Evolutionary conservation across 2,797 vertebrate species (phyloP).

Genomic region (Acanthopagrus latus): DNA sequence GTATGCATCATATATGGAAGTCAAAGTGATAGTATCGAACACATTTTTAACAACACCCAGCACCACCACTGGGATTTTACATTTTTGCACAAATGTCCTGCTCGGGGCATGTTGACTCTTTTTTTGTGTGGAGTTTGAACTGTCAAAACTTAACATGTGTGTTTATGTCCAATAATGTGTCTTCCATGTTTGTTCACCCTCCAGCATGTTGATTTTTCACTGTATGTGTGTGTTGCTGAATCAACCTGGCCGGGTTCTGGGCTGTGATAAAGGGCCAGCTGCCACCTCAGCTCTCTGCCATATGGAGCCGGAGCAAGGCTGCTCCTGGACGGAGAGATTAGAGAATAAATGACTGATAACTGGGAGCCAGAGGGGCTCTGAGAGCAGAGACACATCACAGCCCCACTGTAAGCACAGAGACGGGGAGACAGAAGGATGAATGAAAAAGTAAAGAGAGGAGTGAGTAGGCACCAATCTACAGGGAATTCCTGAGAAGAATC

Average conservation of each 20-base stretch:
- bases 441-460: background rate
- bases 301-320: conserved; percentile 50
- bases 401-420: background rate
- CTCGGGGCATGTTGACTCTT: background rate
- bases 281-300: conserved; percentile 41
- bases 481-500: background rate
- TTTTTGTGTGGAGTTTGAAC: background rate
- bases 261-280: conserved; percentile 51
- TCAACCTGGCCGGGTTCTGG: conserved; percentile 22
- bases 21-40: too few species aligned
- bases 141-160: background rate
- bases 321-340: conserved; percentile 60
- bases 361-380: conserved; percentile 17
- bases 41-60: too few species aligned
- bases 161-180: background rate
- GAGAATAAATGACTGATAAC: conserved; percentile 57
- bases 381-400: conserved; percentile 9
- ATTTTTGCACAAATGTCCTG: too few species aligned
- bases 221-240: background rate
- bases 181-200: background rate
- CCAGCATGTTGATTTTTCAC: conserved; percentile 9
- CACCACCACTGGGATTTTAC: too few species aligned
- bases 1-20: too few species aligned
- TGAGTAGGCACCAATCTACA: background rate
- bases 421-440: background rate